Percentiles rank a stretch among this genome's conserved stretches.
Evolutionary conservation across 2,113 vertebrate species (phyloP).

Genomic region (Halcyon senegalensis): DNA sequence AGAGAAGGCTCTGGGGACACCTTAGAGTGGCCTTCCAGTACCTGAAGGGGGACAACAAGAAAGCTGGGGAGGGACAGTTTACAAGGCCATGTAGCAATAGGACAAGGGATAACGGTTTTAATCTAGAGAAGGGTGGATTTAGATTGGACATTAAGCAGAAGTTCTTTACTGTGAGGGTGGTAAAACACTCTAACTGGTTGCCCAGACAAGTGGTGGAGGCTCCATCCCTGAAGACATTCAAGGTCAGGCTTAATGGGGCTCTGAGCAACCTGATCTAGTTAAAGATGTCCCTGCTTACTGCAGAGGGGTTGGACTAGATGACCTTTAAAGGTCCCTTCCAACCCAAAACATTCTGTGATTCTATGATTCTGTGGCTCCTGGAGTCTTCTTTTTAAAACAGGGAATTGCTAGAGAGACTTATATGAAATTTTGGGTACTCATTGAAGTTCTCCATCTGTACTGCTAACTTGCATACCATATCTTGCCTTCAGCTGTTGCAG

Average conservation of each 20-base stretch:
- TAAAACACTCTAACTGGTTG: background rate
- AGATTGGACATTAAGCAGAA: background rate
- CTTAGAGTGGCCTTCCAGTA: background rate
- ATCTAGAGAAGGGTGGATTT: background rate
- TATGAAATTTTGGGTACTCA: background rate
- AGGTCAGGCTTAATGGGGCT: background rate
- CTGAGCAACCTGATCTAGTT: background rate
- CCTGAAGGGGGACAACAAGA: background rate
- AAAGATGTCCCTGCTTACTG: background rate
- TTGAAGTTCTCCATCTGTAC: background rate
- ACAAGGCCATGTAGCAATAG: background rate
- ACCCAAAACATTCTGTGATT: background rate
- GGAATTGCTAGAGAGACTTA: background rate
- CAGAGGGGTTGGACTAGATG: background rate
- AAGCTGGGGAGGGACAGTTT: background rate
- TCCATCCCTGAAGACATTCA: background rate
- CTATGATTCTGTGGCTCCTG: background rate
- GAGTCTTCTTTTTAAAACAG: background rate
- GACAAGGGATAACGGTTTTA: background rate
- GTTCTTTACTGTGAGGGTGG: background rate
- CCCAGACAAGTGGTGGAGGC: background rate
- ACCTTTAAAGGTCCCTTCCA: background rate
- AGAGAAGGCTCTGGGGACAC: background rate
- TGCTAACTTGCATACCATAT: background rate
- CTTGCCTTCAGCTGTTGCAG: slow-evolving; percentile 78